Evolutionary conservation across 2,797 vertebrate genomes (phyloP).

Genomic region (Balearica regulorum): DNA sequence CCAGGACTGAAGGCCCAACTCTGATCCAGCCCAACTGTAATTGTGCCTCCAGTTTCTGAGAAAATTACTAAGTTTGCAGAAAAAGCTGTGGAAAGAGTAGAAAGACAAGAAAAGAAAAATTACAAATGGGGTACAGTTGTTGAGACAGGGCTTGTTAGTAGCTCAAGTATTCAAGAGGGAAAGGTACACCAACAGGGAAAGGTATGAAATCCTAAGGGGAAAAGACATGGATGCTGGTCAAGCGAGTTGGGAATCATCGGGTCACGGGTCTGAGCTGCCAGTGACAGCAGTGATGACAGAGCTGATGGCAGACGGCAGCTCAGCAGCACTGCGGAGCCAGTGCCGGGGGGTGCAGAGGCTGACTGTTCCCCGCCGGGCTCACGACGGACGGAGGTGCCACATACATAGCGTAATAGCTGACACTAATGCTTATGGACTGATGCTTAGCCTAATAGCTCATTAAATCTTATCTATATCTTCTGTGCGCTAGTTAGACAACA

Average conservation of each 20-base stretch:
- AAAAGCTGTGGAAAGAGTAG: not conserved
- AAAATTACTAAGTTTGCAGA: not conserved
- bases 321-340: not conserved
- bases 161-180: not conserved
- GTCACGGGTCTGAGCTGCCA: not conserved
- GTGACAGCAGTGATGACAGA: not conserved
- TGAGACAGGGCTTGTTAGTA: not conserved
- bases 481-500: not conserved
- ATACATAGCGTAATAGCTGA: not conserved
- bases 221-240: not conserved
- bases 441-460: not conserved
- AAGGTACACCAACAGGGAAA: not conserved
- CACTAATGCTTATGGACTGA: not conserved
- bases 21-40: not conserved
- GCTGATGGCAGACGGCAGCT: slow-evolving; percentile 12
- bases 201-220: not conserved
- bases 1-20: not conserved
- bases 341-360: not conserved
- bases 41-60: not conserved
- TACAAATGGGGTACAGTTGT: not conserved
- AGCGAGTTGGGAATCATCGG: not conserved
- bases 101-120: not conserved
- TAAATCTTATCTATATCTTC: not conserved
- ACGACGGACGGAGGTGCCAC: accelerated
- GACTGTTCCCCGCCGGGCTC: not conserved